These are phyloP conservation scores for Mugil cephalus DNA, from an alignment of 2,113 vertebrate genomes.

Conservation along the genomic window DNA sequence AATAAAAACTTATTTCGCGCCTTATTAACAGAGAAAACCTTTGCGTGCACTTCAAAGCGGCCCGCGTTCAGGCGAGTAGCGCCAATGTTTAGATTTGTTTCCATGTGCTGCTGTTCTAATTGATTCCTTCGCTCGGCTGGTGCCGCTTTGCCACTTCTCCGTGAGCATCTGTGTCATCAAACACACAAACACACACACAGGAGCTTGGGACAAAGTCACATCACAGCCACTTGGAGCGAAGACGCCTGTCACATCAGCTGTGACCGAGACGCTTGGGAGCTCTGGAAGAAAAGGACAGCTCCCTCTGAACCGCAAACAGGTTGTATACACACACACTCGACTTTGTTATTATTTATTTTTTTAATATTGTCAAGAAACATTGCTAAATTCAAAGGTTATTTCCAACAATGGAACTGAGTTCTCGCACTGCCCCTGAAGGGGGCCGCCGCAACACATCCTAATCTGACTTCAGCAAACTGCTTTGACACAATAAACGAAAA, in stretches of 20 bases:
- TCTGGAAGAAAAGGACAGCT: no score
- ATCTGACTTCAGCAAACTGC: conserved; percentile 78
- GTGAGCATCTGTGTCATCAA: conserved; percentile 19
- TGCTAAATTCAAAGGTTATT: conserved; percentile 41
- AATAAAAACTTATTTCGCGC: neutral
- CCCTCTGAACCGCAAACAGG: no score
- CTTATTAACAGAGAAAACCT: neutral
- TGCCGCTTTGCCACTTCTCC: neutral
- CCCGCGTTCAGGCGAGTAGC: neutral
- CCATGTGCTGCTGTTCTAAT: conserved; percentile 18
- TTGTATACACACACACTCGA: no score
- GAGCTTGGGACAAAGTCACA: conserved; percentile 12
- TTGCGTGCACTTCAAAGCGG: neutral
- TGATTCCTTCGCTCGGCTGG: conserved; percentile 1
- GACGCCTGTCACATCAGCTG: neutral
- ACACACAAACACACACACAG: neutral
- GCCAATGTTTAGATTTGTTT: conserved; percentile 2
- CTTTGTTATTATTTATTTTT: no score
- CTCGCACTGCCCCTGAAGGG: conserved; percentile 15
- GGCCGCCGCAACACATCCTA: no score
- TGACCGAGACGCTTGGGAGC: neutral
- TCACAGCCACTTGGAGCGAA: neutral
- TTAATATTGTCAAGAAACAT: conserved; percentile 5
- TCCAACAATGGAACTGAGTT: conserved; percentile 20
- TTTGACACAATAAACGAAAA: conserved; percentile 76